Conservation (phyloP, 92 coral and sea anemone genomes). For the Ricordea florida region DNA sequence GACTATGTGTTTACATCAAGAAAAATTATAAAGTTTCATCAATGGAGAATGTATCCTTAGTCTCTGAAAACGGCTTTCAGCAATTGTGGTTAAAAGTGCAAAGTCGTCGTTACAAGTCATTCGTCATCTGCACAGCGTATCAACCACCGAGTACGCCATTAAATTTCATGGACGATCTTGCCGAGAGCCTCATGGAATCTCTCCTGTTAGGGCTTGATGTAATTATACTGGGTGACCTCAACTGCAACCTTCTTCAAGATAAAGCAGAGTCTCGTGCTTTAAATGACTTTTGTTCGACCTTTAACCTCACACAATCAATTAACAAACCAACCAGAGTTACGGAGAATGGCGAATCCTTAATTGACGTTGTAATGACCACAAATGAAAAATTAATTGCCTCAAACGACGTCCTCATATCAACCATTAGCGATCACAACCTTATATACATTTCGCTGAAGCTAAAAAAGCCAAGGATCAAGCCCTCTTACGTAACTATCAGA, state of each 20-base stretch:
- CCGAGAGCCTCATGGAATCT: constrained; percentile 4
- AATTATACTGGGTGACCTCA: constrained; percentile 36
- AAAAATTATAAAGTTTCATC: constrained; percentile 1
- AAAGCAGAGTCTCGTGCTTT: constrained; percentile 15
- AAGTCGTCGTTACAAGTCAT: constrained; percentile 20
- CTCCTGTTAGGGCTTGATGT: constrained; percentile 10
- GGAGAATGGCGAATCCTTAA: constrained; percentile 27
- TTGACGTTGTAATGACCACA: constrained; percentile 34
- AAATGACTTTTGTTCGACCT: constrained; percentile 40
- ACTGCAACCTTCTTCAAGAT: constrained; percentile 18
- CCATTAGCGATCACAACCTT: constrained; percentile 21
- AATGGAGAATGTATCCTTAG: not conserved
- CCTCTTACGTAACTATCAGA: constrained; percentile 21
- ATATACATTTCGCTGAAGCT: not conserved
- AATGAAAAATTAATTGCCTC: not conserved
- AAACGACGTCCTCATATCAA: not conserved
- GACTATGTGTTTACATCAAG: constrained; percentile 52
- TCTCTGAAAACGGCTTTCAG: constrained; percentile 14
- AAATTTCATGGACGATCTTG: constrained; percentile 31
- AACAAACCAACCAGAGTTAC: constrained; percentile 50
- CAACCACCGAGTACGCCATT: constrained; percentile 45
- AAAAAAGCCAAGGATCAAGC: constrained; percentile 5
- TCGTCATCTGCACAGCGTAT: constrained; percentile 28
- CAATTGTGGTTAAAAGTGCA: constrained; percentile 37
- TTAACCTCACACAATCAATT: constrained; percentile 45